Evolutionary conservation across 2,797 vertebrate genomes (phyloP).

Genomic region (Tauraco hartlaubi): DNA sequence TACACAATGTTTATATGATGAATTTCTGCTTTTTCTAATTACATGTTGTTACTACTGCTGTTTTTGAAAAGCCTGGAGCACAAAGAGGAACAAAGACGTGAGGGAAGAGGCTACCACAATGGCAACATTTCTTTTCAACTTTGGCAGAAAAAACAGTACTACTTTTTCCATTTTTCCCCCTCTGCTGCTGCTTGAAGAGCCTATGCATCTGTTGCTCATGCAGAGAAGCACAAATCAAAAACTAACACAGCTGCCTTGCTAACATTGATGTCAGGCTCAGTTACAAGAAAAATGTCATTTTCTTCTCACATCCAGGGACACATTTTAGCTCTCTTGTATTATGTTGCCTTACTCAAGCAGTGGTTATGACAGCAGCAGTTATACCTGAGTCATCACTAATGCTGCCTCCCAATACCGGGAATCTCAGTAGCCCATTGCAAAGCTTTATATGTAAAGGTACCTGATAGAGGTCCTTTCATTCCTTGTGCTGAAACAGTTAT

Average conservation of each 20-base stretch:
- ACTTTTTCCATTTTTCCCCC: background rate
- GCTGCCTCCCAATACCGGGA: background rate
- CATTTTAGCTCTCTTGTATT: background rate
- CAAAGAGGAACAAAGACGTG: background rate
- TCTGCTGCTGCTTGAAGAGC: background rate
- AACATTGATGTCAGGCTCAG: background rate
- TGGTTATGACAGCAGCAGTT: background rate
- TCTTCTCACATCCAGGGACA: background rate
- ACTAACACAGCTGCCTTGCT: background rate
- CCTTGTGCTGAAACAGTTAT: background rate
- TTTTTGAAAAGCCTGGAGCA: background rate
- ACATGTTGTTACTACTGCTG: background rate
- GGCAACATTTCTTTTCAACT: background rate
- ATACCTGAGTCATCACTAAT: background rate
- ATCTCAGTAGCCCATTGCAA: background rate
- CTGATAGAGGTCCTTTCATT: background rate
- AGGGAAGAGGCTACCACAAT: background rate
- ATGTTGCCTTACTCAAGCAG: background rate
- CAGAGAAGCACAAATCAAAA: background rate
- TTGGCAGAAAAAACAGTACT: background rate
- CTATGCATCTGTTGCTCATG: background rate
- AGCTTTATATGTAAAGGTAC: background rate
- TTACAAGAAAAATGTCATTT: conserved; percentile 12
- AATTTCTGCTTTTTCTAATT: background rate
- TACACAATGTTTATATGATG: background rate